Percentiles rank a stretch among this genome's conserved stretches.
Evolutionary conservation across 2,113 vertebrate genomes (phyloP).

Genomic region (Ariopsis seemanni): DNA sequence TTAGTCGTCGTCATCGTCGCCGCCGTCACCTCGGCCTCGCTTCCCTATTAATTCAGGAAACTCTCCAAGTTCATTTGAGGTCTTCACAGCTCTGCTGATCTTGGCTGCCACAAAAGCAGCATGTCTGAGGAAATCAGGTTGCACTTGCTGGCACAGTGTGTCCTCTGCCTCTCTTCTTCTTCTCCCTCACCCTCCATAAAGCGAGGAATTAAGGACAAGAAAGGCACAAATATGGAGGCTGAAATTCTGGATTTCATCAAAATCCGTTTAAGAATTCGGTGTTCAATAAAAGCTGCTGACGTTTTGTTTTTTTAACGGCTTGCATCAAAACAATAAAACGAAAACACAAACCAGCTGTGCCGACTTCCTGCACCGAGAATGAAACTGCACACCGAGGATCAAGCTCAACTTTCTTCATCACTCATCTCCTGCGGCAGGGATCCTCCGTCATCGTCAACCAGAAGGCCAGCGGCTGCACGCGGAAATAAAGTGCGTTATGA

Average conservation of each 20-base stretch:
- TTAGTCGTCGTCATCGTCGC: slow-evolving; percentile 48
- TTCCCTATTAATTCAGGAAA: slow-evolving; percentile 59
- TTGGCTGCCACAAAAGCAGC: slow-evolving; percentile 66
- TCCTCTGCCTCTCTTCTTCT: slow-evolving; percentile 54
- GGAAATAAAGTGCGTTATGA: neutral
- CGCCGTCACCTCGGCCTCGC: slow-evolving; percentile 49
- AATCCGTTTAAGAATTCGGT: neutral
- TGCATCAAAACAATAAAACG: neutral
- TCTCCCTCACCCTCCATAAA: slow-evolving; percentile 3
- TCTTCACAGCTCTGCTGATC: slow-evolving; percentile 63
- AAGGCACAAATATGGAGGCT: neutral
- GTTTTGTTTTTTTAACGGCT: neutral
- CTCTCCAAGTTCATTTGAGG: slow-evolving; percentile 72
- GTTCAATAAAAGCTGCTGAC: neutral
- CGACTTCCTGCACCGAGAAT: neutral
- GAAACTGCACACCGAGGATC: neutral
- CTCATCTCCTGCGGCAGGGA: neutral
- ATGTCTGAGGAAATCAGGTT: slow-evolving; percentile 81
- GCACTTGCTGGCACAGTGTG: slow-evolving; percentile 76
- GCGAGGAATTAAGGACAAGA: neutral
- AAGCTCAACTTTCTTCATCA: slow-evolving; percentile 18
- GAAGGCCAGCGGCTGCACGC: neutral
- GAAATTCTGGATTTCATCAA: neutral
- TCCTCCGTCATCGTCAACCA: neutral
- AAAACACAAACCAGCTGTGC: neutral